Base-by-base conservation (phyloP, 2,797 vertebrate genomes). In the Avahi laniger region DNA sequence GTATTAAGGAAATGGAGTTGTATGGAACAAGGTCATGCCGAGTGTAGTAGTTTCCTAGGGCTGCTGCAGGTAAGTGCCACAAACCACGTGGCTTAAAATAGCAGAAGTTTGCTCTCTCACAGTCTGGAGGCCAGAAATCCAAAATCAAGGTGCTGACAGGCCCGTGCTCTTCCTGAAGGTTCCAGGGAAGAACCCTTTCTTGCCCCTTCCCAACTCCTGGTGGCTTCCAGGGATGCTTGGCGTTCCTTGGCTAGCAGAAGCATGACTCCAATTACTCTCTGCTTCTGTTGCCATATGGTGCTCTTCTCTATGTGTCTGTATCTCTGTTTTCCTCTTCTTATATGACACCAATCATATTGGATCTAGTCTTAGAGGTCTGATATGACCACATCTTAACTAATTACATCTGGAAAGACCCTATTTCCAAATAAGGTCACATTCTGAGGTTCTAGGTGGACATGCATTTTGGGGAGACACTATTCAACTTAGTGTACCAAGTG, bases 241-340 rank as follows among this genome's bases (percentile, higher is more conserved):
- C 9, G 0, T 30, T 61, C 17, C 17, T 33, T 48, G 59, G n/a
- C 24, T 20, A 5, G 24, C 38, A 50, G 63, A 18, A 7, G 41
- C 5, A 22, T 24, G 15, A 52, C 83, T 75, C 43, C 20, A 15
- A 26, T 65, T 63, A 48, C 9, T 33, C 28, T 33, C 30, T 70
- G 69, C 41, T 2, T 73, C 65, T 18, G 1, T 46, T 2, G 2
- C 28, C 6, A 10, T 8, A 5, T 18, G 38, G 22, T 0, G 2
- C 43, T 52, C 76, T 81, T 81, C 10, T 35, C 50, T 43, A 3
- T 22, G 1, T 69, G 35, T 69, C 63, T 5, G 30, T 57, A 30
- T 54, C 7, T n/a, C 52, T n/a, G 76, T 41, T 8, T 18, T 30
- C 10, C 24, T 48, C 54, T 57, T 24, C 24, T 38, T 38, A 24